Conservation (phyloP, 2,113 vertebrate species). For the Caranx ignobilis region DNA sequence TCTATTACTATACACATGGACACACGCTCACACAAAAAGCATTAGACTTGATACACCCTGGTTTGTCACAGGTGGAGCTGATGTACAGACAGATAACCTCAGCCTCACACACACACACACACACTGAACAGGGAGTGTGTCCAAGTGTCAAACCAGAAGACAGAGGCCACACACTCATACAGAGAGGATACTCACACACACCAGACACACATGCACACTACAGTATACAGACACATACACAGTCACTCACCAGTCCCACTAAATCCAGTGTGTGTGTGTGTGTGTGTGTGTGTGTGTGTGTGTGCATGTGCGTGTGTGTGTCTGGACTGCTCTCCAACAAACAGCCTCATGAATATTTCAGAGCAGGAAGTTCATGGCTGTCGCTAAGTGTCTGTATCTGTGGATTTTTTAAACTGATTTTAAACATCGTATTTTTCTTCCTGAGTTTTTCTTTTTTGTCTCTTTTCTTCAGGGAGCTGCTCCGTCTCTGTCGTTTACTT, state of each 20-base stretch:
- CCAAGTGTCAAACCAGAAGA: constrained; percentile 6
- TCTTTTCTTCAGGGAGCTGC: constrained; percentile 3
- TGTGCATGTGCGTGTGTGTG: constrained; percentile 25
- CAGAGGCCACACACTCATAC: constrained; percentile 8
- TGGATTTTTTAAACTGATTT: constrained; percentile 4
- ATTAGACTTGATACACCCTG: not conserved
- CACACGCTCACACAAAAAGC: not conserved
- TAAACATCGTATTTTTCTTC: not conserved
- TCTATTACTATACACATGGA: not conserved
- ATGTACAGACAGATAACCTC: not conserved
- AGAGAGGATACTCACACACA: not conserved
- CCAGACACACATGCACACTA: not conserved
- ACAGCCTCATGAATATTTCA: constrained; percentile 63
- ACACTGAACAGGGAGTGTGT: constrained; percentile 7
- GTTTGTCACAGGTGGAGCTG: constrained; percentile 5
- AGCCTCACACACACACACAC: constrained; percentile 1
- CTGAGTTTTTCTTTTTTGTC: not conserved
- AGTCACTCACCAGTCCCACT: constrained; percentile 22
- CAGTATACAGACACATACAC: not conserved
- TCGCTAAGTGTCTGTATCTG: not conserved
- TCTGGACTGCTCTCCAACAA: constrained; percentile 25
- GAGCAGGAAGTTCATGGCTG: constrained; percentile 21
- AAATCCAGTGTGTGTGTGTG: constrained; percentile 42
- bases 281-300: constrained; percentile 29
- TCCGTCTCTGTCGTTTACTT: constrained; percentile 19